Evolutionary conservation across 2,113 vertebrate genomes (phyloP).

Genomic region (Orientallactaga bullata): DNA sequence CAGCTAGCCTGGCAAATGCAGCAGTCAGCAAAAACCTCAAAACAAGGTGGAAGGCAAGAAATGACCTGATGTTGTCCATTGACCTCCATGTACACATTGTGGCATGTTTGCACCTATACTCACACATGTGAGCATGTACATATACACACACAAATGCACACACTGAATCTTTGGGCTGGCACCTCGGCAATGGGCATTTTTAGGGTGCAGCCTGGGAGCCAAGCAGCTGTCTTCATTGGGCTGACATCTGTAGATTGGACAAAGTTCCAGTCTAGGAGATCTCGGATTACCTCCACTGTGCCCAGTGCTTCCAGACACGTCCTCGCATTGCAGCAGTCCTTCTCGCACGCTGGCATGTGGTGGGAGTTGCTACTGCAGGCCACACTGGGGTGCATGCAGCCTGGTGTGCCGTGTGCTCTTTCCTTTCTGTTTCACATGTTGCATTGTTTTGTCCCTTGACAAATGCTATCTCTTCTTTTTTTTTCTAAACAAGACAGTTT

Average conservation of each 20-base stretch:
- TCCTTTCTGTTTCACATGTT: slow-evolving; percentile 23
- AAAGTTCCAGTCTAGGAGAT: slow-evolving; percentile 65
- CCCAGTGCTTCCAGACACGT: background rate
- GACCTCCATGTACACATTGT: no score
- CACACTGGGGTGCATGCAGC: background rate
- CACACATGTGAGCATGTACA: no score
- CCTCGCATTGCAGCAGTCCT: background rate
- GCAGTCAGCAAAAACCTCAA: no score
- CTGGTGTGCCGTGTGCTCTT: slow-evolving; percentile 45
- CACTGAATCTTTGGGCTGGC: background rate
- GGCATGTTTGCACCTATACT: no score
- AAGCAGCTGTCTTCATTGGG: background rate
- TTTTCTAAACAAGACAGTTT: slow-evolving; percentile 24
- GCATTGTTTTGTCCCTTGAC: background rate
- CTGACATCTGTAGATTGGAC: background rate
- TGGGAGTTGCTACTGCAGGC: background rate
- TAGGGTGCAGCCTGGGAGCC: background rate
- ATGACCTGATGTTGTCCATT: no score
- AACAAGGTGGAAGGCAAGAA: no score
- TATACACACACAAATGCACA: no score
- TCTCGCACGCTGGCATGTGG: background rate
- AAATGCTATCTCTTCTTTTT: background rate
- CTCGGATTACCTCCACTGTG: slow-evolving; percentile 79
- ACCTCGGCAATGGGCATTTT: background rate
- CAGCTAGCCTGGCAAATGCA: no score